A percentile compares a stretch with the other conserved stretches of the same genome.
Evolutionary conservation across 2,888 invertebrate species (phyloP).

Genomic region (Stomorhina lunata): DNA sequence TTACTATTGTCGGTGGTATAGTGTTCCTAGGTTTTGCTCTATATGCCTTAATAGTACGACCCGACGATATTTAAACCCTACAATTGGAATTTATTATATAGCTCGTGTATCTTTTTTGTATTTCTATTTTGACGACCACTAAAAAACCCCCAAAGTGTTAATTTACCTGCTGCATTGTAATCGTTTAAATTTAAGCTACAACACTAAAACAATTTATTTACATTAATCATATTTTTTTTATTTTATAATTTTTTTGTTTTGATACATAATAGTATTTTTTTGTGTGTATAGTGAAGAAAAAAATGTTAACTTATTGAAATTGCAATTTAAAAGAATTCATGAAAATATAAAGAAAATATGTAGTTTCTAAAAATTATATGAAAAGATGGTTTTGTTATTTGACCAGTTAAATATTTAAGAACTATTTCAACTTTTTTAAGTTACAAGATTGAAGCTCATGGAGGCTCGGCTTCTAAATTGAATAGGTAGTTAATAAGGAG

Average conservation of each 20-base stretch:
- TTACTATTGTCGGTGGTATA: constrained; percentile 96
- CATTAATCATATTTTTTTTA: not conserved
- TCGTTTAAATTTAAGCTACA: constrained; percentile 7
- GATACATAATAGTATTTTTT: constrained; percentile 29
- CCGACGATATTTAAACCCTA: constrained; percentile 81
- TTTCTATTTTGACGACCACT: constrained; percentile 23
- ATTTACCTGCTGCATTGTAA: constrained; percentile 14
- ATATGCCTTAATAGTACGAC: constrained; percentile 93
- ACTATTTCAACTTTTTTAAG: too few relatives aligned
- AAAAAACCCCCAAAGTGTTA: constrained; percentile 33
- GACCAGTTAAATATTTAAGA: too few relatives aligned
- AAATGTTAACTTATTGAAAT: constrained; percentile 15
- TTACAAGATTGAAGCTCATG: too few relatives aligned
- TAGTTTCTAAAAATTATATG: not conserved
- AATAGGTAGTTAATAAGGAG: too few relatives aligned
- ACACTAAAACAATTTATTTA: constrained; percentile 2
- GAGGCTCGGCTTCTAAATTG: too few relatives aligned
- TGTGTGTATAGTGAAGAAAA: constrained; percentile 12
- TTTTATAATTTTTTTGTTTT: constrained; percentile 19
- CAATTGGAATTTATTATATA: not conserved
- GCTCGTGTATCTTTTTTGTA: not conserved
- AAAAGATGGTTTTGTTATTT: too few relatives aligned
- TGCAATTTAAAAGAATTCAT: too few relatives aligned
- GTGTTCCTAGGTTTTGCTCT: constrained; percentile 97
- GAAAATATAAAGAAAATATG: constrained; percentile 1